Evolutionary conservation across 1,140 invertebrate species (phyloP), one percentile per base, ranked within the genome.

Genomic region (Drosophila saltans): DNA sequence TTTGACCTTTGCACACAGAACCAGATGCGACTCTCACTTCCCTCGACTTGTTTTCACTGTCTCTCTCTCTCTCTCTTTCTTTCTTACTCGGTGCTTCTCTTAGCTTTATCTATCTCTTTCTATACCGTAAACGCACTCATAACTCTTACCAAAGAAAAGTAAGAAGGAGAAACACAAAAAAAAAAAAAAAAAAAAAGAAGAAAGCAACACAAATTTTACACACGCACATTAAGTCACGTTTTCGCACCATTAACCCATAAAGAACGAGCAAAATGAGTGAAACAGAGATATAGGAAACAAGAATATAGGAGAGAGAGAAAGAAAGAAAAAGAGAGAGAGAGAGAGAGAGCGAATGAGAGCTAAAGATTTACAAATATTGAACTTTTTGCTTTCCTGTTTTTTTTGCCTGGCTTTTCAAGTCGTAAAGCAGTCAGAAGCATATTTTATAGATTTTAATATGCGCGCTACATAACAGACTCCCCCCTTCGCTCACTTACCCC

Each of bases 181-280:
- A 64, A 36, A 70, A 61, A 45, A 63, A 43, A 64, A 36, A 26
- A 67, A 30, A 52, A 30, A 80, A 70, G 78, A 75, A 77, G 33
- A 36, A 64, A 68, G 43, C 69, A 64, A 70, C 68, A 78, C 72
- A 75, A 88, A 89, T 86, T 78, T 61, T 75, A 80, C 80, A 89
- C 83, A 88, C 83, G 83, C 84, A 88, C 90, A 91, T 91, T 91
- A 91, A 91, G 90, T 91, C 90, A 91, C 90, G 90, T 91, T 91
- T 91, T 91, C 90, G 90, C 90, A 91, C 90, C 90, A 91, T 91
- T 91, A 91, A 91, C 90, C 90, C 90, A 91, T 91, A 91, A 91
- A 91, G 89, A 90, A 90, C 78, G 75, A 73, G 69, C 66, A 43
- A 45, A 59, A 21, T 59, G 30, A 39, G 65, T 57, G 36, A 59